Evolutionary conservation across 2,888 invertebrate species (phyloP), one percentile per base, ranked within the genome.

Genomic region (Limulus polyphemus): DNA sequence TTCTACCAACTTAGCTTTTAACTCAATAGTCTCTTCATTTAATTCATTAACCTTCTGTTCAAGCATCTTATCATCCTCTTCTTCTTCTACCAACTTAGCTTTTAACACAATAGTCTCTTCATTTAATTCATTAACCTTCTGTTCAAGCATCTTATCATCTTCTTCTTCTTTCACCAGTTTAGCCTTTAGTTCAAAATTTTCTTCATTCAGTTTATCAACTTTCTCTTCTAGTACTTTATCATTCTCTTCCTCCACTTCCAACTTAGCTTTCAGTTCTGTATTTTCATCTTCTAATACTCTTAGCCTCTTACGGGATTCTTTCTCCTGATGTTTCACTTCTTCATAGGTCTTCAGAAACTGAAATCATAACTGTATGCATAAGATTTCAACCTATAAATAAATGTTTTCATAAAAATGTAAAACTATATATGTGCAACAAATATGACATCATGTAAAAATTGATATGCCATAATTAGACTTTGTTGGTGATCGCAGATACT

Each of bases 91-190:
- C 54, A 68, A 54, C 47, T 65, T 56, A n/a, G 56, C 51, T 47
- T 65, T 66, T 32, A 69, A 58, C n/a, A 62, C 59, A 49, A 59
- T 49, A 49, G 67, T 68, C 55, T 69, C 68, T 16, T 61, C 64
- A 57, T 68, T 63, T 55, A 68, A 47, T 17, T 62, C 56, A 14
- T 56, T 59, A 47, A 68, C 54, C 32, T 62, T 52, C 12, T 61
- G 48, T 49, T 62, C 58, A 13, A 60, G 55, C 52, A 57, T 58
- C 51, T 50, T 14, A 56, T 67, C 64, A 62, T 68, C 49, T 55
- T 17, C n/a, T 55, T 62, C 60, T 10, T 63, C 57, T 47, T 65
- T 46, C 32, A 32, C 16, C 10, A 63, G 32, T 10, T 55, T 51
- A 11, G 47, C 11, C 32, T 54, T 50, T 47, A 63, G 47, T 51